Conservation (phyloP, 2,797 vertebrate genomes). For the Sylvia borin region DNA sequence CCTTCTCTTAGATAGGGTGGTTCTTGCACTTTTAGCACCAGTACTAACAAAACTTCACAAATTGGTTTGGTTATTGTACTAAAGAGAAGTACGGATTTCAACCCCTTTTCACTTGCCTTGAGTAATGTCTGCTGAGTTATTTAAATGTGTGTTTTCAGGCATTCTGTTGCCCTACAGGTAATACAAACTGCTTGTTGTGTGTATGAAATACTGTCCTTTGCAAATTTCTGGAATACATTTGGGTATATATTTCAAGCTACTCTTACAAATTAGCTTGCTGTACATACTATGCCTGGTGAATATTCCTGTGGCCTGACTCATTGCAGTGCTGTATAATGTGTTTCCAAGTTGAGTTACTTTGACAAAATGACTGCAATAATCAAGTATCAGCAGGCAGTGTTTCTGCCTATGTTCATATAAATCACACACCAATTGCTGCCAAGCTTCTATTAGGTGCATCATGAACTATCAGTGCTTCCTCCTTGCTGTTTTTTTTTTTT, state of each 20-base stretch:
- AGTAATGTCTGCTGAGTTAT: background rate
- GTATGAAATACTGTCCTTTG: background rate
- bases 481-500: background rate
- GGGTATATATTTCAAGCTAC: background rate
- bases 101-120: background rate
- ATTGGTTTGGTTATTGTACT: background rate
- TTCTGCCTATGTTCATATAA: constrained; percentile 38
- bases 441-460: background rate
- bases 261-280: constrained; percentile 19
- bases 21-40: background rate
- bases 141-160: background rate
- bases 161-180: background rate
- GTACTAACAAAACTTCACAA: background rate
- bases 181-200: background rate
- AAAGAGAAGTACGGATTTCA: background rate
- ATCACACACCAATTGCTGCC: constrained; percentile 55
- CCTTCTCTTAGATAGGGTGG: background rate
- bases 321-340: background rate
- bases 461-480: background rate
- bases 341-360: constrained; percentile 31
- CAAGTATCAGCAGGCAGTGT: constrained; percentile 54
- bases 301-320: background rate
- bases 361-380: constrained; percentile 46
- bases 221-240: background rate
- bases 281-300: background rate